These are phyloP conservation scores for Mionectes olivaceus DNA, from an alignment of 2,797 vertebrate species.

Conservation along the genomic window DNA sequence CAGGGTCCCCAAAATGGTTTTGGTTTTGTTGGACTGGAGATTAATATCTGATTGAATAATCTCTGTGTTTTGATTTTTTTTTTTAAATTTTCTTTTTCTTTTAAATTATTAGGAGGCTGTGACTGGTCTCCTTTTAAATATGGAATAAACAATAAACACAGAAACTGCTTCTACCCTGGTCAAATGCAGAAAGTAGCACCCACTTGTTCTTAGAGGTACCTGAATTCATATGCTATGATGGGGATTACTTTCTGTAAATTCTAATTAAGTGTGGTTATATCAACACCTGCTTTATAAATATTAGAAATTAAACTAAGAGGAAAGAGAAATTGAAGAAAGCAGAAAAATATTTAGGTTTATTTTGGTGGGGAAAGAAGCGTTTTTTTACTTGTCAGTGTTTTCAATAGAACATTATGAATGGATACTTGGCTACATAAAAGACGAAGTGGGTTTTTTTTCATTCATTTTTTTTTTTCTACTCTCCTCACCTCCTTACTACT, in stretches of 20 bases:
- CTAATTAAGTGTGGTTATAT: background rate
- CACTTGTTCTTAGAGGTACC: background rate
- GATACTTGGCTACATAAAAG: background rate
- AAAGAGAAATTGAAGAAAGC: background rate
- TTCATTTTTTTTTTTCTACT: background rate
- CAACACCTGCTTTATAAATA: background rate
- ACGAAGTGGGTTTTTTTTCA: accelerated
- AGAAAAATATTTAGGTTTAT: background rate
- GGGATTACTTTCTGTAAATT: background rate
- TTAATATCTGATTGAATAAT: background rate
- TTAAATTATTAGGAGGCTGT: background rate
- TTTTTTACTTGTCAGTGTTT: background rate
- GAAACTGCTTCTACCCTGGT: background rate
- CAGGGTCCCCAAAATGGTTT: accelerated
- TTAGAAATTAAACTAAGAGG: background rate
- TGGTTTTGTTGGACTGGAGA: background rate
- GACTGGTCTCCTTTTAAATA: background rate
- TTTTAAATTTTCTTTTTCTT: background rate
- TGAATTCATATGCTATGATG: background rate
- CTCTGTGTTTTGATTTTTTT: background rate
- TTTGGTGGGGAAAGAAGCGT: background rate
- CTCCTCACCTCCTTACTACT: background rate
- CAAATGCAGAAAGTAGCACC: accelerated
- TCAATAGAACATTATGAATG: background rate
- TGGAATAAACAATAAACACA: background rate